Evolutionary conservation across 2,797 vertebrate species (phyloP), one percentile per base, ranked within the genome.

Genomic region (Epinephelus coioides): DNA sequence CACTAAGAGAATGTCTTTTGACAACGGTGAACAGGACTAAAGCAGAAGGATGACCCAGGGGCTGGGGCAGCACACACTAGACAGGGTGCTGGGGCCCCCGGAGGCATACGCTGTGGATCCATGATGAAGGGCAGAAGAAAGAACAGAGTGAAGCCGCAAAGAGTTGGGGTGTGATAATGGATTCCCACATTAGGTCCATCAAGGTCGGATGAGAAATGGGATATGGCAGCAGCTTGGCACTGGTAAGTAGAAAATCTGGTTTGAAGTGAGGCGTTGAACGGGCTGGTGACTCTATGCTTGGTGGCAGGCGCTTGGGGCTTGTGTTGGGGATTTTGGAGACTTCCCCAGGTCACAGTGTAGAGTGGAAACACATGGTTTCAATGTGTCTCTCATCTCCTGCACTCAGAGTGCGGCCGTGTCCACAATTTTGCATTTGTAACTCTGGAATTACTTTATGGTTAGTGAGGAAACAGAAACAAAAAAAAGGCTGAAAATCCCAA

Each of bases 151-250:
- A 81, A 86, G 79, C 84, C 34, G 59, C 70, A 64, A 55, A 78
- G 71, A 76, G 73, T 25, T 34, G 10, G 57, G 70, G 83, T 87
- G 92, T 83, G 87, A 89, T 90, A 91, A 94, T 92, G 83, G 88
- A 93, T 92, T 92, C 86, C 86, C 85, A 92, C 88, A 92, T 94
- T 89, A 85, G 80, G 78, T 84, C 84, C 79, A 82, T 94, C 86
- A 92, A 78, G 82, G 77, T 76, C 79, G 64, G 77, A 85, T 71
- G 78, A 91, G 85, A 88, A 94, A 94, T 88, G 78, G 62, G 84
- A 92, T 83, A 69, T 92, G 93, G 91, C 94, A 91, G 90, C 76
- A 63, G 84, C 66, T 92, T 91, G 92, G 91, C 90, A 81, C 14
- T 15, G 69, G 69, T 61, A 74, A 87, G 88, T 60, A 82, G 86